phyloP scores from a whole-genome alignment of 2,113 vertebrate species.

The Microtus pennsylvanicus region DNA sequence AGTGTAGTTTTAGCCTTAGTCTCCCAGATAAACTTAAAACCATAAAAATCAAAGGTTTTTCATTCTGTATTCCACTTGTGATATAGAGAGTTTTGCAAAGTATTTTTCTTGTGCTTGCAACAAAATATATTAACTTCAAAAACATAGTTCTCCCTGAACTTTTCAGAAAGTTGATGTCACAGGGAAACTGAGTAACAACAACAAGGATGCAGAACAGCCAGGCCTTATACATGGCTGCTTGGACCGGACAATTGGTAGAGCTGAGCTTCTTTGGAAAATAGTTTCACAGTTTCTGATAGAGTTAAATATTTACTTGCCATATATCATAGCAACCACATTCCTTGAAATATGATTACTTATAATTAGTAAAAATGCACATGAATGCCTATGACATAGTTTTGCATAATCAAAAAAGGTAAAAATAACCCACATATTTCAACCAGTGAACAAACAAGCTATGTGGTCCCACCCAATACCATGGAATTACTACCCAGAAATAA shows the following conservation, averaged over 20 bases:
- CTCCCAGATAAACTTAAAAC: slow-evolving; percentile 40
- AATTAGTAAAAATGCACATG: slow-evolving; percentile 7
- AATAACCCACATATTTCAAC: background rate
- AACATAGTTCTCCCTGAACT: background rate
- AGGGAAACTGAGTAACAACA: background rate
- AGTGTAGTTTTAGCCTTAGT: slow-evolving; percentile 31
- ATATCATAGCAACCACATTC: background rate
- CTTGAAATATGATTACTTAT: slow-evolving; percentile 3
- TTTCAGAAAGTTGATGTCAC: background rate
- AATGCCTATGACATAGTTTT: slow-evolving; percentile 9
- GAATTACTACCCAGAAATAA: background rate
- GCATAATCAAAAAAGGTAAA: slow-evolving; percentile 20
- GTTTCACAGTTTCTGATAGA: background rate
- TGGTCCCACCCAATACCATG: background rate
- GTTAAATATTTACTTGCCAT: background rate
- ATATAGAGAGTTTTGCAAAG: slow-evolving; percentile 11
- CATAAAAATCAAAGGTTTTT: slow-evolving; percentile 27
- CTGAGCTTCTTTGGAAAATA: background rate
- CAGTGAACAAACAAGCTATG: background rate
- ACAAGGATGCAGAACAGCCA: background rate
- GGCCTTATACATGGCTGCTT: background rate
- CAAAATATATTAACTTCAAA: slow-evolving; percentile 32
- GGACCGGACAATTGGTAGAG: background rate
- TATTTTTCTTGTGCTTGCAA: background rate
- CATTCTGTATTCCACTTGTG: slow-evolving; percentile 11